Conservation (phyloP, 2,113 vertebrate species). For the Cephalophus harveyi region DNA sequence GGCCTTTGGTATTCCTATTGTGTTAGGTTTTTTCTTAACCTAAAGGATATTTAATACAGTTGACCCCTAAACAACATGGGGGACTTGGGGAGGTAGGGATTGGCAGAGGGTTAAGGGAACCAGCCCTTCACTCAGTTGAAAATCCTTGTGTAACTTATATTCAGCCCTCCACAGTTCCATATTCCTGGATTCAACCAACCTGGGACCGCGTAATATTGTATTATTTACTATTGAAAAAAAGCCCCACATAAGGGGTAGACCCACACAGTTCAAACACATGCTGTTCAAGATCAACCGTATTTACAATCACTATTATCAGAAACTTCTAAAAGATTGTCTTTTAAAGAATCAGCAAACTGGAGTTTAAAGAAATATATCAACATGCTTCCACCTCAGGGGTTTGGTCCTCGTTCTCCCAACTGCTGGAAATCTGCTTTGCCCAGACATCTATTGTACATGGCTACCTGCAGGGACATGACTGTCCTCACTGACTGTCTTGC, state of each 20-base stretch:
- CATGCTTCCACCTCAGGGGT: accelerated
- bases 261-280: neutral
- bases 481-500: no score
- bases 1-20: neutral
- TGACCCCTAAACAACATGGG: neutral
- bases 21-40: neutral
- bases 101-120: neutral
- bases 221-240: neutral
- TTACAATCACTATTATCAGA: neutral
- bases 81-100: neutral
- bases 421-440: neutral
- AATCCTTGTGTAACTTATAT: neutral
- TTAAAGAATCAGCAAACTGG: neutral
- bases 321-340: neutral
- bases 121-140: neutral
- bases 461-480: neutral
- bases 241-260: neutral
- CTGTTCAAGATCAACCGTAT: neutral
- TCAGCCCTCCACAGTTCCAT: neutral
- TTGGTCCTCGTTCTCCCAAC: neutral
- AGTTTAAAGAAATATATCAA: neutral
- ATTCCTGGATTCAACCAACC: neutral
- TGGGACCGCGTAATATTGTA: neutral
- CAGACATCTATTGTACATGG: no score
- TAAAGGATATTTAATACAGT: neutral